Evolutionary conservation across 2,797 vertebrate species (phyloP).

Genomic region (Sus cebifrons): DNA sequence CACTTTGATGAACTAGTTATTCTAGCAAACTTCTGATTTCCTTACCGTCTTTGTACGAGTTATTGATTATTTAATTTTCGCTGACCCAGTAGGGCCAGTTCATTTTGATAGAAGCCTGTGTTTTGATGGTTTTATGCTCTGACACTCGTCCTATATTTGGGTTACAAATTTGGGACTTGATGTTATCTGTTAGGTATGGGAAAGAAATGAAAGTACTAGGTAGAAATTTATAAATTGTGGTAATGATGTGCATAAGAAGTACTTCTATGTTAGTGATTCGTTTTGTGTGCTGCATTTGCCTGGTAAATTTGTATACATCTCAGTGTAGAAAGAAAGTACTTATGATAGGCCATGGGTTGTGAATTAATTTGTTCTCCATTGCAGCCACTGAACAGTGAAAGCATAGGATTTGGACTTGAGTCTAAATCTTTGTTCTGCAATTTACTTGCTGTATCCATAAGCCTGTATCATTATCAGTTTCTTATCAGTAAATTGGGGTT

Average conservation of each 20-base stretch:
- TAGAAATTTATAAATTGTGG: conserved; percentile 41
- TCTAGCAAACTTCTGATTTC: conserved; percentile 20
- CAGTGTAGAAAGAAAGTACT: conserved; percentile 33
- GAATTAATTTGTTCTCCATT: conserved; percentile 52
- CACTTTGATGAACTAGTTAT: background rate
- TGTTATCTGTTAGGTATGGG: background rate
- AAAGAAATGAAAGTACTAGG: conserved; percentile 5
- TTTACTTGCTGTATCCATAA: conserved; percentile 44
- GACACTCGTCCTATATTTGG: background rate
- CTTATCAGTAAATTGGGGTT: conserved; percentile 57
- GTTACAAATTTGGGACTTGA: conserved; percentile 47
- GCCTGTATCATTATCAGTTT: conserved; percentile 58
- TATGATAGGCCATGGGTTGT: background rate
- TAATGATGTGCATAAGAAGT: background rate
- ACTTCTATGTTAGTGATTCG: conserved; percentile 10
- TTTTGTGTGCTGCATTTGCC: conserved; percentile 38
- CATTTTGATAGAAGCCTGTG: conserved; percentile 22
- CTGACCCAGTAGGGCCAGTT: background rate
- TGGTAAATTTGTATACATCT: conserved; percentile 40
- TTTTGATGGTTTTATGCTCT: conserved; percentile 35
- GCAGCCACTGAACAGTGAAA: conserved; percentile 41
- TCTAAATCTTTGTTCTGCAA: conserved; percentile 63
- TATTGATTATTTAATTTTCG: conserved; percentile 58
- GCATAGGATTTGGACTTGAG: conserved; percentile 30
- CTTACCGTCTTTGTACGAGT: background rate